Percentiles rank a stretch among this genome's conserved stretches.
phyloP scores from a whole-genome alignment of 2,888 invertebrate species.

The Drosophila nr. perissopoda region DNA sequence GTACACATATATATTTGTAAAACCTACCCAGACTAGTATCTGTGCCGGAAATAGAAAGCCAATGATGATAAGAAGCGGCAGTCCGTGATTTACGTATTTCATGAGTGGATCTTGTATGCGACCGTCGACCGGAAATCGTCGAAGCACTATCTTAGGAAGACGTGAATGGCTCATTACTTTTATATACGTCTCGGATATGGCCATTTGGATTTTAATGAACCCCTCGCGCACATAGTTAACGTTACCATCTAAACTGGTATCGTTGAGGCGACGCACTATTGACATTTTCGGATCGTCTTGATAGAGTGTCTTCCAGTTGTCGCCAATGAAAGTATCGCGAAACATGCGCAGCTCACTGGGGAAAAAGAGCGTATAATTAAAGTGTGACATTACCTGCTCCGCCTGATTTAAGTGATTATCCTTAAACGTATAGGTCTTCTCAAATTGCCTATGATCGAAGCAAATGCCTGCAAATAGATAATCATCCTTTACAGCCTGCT shows the following conservation, averaged over 20 bases:
- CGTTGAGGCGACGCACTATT: slow-evolving; percentile 26
- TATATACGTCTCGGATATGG: slow-evolving; percentile 85
- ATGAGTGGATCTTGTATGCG: slow-evolving; percentile 89
- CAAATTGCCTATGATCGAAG: slow-evolving; percentile 87
- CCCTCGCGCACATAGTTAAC: slow-evolving; percentile 86
- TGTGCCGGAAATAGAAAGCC: slow-evolving; percentile 92
- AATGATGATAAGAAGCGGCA: slow-evolving; percentile 91
- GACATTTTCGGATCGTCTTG: slow-evolving; percentile 29
- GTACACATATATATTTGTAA: neutral
- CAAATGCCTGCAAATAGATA: slow-evolving; percentile 67
- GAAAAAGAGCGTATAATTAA: slow-evolving; percentile 62
- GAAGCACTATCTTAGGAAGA: slow-evolving; percentile 51
- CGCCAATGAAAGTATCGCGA: slow-evolving; percentile 33
- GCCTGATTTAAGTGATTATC: neutral
- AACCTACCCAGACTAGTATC: slow-evolving; percentile 88
- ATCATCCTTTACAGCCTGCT: slow-evolving; percentile 23
- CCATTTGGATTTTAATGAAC: slow-evolving; percentile 88
- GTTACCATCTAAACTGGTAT: slow-evolving; percentile 86
- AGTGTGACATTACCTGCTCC: neutral
- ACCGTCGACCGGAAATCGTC: slow-evolving; percentile 77
- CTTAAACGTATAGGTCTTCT: neutral
- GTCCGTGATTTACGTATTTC: slow-evolving; percentile 87
- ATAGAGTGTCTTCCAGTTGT: slow-evolving; percentile 68
- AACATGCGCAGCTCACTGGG: slow-evolving; percentile 70
- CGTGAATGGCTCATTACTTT: neutral